Evolutionary conservation across 2,888 invertebrate species (phyloP).

Genomic region (Platycheirus albimanus): DNA sequence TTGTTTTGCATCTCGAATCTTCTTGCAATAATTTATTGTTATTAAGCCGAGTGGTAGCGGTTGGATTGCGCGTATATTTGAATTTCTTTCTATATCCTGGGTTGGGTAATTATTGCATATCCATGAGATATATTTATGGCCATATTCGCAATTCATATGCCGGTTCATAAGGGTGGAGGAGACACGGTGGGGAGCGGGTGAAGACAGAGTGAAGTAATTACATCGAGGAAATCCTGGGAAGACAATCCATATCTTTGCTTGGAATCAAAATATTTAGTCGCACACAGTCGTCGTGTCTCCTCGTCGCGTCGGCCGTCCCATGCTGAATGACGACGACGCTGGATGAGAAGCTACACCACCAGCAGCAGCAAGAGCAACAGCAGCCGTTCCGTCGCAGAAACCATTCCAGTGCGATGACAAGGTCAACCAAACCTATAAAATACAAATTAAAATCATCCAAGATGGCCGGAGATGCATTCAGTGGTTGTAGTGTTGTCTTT

Average conservation of each 20-base stretch:
- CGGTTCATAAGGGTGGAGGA: too few relatives aligned
- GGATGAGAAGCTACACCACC: constrained; percentile 12
- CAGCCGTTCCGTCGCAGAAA: background rate
- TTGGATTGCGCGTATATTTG: constrained; percentile 38
- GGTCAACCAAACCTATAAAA: constrained; percentile 72
- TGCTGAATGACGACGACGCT: background rate
- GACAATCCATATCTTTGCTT: constrained; percentile 60
- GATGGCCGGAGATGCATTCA: constrained; percentile 35
- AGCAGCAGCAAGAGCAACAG: constrained; percentile 1
- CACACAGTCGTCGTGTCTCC: background rate
- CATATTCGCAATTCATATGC: constrained; percentile 36
- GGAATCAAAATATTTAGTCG: constrained; percentile 68
- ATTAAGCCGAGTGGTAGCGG: constrained; percentile 27
- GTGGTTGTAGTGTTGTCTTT: background rate
- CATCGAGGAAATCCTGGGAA: constrained; percentile 54
- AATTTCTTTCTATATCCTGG: constrained; percentile 29
- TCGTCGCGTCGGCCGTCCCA: too few relatives aligned
- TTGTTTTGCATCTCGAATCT: too few relatives aligned
- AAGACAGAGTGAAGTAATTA: constrained; percentile 44
- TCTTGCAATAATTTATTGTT: constrained; percentile 63
- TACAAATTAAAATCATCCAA: constrained; percentile 71
- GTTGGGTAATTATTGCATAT: constrained; percentile 70
- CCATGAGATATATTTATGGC: constrained; percentile 68
- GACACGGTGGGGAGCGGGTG: background rate
- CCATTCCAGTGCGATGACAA: constrained; percentile 60